Evolutionary conservation across 2,888 invertebrate species (phyloP).

Genomic region (Latheticus oryzae): DNA sequence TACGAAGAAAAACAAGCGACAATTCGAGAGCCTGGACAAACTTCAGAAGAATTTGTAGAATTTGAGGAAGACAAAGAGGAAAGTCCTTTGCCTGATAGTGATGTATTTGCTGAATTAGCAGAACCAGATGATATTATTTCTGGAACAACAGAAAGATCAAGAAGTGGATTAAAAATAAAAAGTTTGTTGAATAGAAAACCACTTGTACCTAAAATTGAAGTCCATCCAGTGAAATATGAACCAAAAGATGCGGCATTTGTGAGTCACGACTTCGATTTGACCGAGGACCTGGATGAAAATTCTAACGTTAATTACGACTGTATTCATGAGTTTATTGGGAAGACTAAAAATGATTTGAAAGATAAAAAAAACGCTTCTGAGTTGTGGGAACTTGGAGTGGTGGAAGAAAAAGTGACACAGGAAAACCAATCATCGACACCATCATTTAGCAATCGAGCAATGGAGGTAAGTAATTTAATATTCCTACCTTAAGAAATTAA

Average conservation of each 20-base stretch:
- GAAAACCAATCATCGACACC: conserved; percentile 18
- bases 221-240: not conserved
- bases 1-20: conserved; percentile 47
- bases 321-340: conserved; percentile 49
- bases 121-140: conserved; percentile 27
- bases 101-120: conserved; percentile 48
- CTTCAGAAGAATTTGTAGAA: conserved; percentile 50
- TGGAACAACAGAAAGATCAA: conserved; percentile 6
- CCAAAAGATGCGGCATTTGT: not conserved
- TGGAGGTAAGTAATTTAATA: not conserved
- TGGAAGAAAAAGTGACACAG: conserved; percentile 16
- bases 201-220: conserved; percentile 8
- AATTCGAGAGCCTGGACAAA: conserved; percentile 46
- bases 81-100: conserved; percentile 24
- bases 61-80: conserved; percentile 35
- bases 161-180: conserved; percentile 1
- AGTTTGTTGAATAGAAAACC: not conserved
- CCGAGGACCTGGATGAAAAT: conserved; percentile 25
- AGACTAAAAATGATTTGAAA: not conserved
- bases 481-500: no score
- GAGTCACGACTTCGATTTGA: conserved; percentile 7
- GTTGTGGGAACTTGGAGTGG: conserved; percentile 28
- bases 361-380: conserved; percentile 15
- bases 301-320: conserved; percentile 44
- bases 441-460: conserved; percentile 2